Evolutionary conservation across 2,113 vertebrate species (phyloP).

Genomic region (Melierax canorus): DNA sequence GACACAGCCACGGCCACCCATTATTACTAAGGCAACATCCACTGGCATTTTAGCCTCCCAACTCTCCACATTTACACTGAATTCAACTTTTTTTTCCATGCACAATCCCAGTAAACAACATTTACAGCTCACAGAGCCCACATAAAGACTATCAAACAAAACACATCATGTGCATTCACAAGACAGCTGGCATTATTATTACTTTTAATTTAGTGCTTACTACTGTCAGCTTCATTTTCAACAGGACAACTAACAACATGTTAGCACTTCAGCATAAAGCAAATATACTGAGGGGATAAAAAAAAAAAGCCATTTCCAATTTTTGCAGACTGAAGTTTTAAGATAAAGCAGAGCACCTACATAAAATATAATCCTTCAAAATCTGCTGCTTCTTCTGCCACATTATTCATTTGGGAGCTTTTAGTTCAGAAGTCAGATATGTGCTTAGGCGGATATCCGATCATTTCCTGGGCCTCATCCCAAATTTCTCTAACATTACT

Average conservation of each 20-base stretch:
- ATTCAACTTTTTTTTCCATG: background rate
- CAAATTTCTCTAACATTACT: slow-evolving; percentile 42
- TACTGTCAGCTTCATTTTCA: background rate
- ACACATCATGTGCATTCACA: background rate
- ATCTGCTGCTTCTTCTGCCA: background rate
- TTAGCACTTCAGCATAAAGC: background rate
- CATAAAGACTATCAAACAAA: background rate
- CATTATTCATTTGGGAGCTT: background rate
- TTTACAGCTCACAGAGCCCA: background rate
- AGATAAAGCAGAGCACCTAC: background rate
- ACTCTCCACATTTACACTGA: background rate
- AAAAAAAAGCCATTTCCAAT: background rate
- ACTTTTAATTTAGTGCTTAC: background rate
- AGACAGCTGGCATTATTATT: background rate
- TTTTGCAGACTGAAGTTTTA: background rate
- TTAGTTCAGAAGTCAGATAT: background rate
- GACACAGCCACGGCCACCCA: background rate
- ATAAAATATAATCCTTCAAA: background rate
- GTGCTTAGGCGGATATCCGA: background rate
- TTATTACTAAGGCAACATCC: background rate
- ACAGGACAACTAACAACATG: background rate
- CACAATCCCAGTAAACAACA: background rate
- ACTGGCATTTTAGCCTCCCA: background rate
- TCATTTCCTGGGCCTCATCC: background rate
- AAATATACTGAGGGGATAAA: background rate